Evolutionary conservation across 1,140 invertebrate species (phyloP), one percentile per base, ranked within the genome.

Genomic region (Thaumetopoea pityocampa): DNA sequence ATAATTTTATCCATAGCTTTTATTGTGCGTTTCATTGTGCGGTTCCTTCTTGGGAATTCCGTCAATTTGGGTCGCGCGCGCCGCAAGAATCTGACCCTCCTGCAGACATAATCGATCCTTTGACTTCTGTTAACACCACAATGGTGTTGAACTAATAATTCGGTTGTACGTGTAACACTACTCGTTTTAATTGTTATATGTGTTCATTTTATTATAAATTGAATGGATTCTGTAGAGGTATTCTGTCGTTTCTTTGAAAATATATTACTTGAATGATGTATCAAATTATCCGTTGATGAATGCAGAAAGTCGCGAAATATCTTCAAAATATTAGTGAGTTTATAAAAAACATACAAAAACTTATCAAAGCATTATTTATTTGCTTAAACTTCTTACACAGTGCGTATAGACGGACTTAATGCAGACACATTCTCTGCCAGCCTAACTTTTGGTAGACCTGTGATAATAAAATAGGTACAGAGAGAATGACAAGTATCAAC

Each of bases 11-110:
- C 52, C 52, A 38, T 36, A 37, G 19, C 22, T 27, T 18, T 28
- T 24, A 50, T 70, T 77, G 70, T 74, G 32, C 30, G 12, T 14
- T 10, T 19, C 53, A 63, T 77, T 77, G 70, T 78, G 41, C 27
- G 28, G 42, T 58, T 47, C 73, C 69, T 77, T 49, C 77, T 68
- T 83, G 76, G 73, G 78, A 83, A 80, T 67, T 67, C 45, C 48
- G 50, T 71, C 76, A 82, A 82, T 82, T 82, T 80, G 66, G n/a
- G 24, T 20, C 58, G 53, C 72, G 72, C 76, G 78, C 77, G 78
- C 51, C 74, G 37, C 37, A 59, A 60, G 54, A 59, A 53, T 69
- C 60, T 56, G 67, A 71, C 63, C 70, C 69, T 54, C 50, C 61
- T 59, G 51, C 47, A 52, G 53, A 54, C 43, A 68, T 64, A 74